phyloP scores from a whole-genome alignment of 2,113 vertebrate species.

The Pristiophorus japonicus region DNA sequence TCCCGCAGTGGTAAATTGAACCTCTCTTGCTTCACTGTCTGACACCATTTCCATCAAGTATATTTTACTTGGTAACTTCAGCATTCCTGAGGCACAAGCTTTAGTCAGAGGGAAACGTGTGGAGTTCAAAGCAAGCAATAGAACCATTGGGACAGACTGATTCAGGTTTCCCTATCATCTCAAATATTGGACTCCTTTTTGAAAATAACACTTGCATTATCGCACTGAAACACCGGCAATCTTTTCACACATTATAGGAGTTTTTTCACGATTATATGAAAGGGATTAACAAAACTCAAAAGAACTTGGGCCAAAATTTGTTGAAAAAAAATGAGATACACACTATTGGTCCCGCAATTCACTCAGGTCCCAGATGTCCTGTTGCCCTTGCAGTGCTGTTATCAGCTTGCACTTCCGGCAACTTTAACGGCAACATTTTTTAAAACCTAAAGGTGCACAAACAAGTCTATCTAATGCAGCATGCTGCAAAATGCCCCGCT shows the following conservation, averaged over 20 bases:
- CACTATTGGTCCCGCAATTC: no score
- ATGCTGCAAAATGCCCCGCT: neutral
- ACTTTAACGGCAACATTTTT: neutral
- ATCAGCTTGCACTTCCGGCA: neutral
- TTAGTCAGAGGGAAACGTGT: neutral
- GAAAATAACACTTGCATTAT: neutral
- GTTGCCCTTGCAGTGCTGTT: neutral
- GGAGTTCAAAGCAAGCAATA: neutral
- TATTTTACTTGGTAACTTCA: slow-evolving; percentile 6
- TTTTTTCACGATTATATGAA: neutral
- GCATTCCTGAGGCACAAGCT: neutral
- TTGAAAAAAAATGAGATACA: no score
- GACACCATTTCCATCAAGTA: neutral
- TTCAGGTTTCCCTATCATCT: neutral
- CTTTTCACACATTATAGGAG: neutral
- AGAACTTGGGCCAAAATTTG: neutral
- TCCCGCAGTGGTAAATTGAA: neutral
- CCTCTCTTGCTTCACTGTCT: neutral
- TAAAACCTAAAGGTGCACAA: neutral
- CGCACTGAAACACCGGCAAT: neutral
- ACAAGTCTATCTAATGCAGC: neutral
- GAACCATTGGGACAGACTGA: neutral
- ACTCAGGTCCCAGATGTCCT: no score
- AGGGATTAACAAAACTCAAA: neutral
- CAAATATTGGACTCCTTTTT: neutral